phyloP scores from a whole-genome alignment of 1,140 invertebrate genomes.

The Eumeta japonica region DNA sequence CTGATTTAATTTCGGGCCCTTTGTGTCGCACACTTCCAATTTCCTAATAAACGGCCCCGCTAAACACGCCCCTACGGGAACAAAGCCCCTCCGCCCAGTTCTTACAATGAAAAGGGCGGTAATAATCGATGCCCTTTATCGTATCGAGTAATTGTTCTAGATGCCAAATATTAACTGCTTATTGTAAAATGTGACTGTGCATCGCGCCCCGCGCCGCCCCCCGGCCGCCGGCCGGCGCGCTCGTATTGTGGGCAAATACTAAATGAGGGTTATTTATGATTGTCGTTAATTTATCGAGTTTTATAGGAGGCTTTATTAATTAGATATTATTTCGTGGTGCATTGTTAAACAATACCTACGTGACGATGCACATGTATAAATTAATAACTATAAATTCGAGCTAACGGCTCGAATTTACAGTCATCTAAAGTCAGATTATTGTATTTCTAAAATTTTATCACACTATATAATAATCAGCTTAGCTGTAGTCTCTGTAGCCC shows the following conservation, averaged over 20 bases:
- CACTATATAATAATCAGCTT: too few relatives aligned
- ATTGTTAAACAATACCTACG: background rate
- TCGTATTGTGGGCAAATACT: constrained; percentile 13
- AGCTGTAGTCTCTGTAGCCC: too few relatives aligned
- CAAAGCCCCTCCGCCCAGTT: constrained; percentile 15
- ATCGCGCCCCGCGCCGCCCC: too few relatives aligned
- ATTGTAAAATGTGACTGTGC: constrained; percentile 6
- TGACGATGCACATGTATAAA: too few relatives aligned
- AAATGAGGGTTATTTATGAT: constrained; percentile 5
- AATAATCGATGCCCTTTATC: constrained; percentile 19
- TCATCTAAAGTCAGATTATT: too few relatives aligned
- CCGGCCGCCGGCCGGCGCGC: constrained; percentile 6
- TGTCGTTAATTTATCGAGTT: background rate
- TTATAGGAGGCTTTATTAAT: background rate
- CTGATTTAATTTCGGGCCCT: constrained; percentile 35
- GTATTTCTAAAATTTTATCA: too few relatives aligned
- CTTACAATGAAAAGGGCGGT: constrained; percentile 16
- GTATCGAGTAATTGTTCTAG: constrained; percentile 13
- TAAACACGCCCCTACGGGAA: constrained; percentile 22
- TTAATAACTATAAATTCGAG: too few relatives aligned
- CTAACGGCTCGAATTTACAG: too few relatives aligned
- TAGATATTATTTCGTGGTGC: background rate
- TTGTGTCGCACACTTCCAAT: constrained; percentile 32
- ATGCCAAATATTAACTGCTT: constrained; percentile 18
- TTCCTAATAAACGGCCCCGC: constrained; percentile 27